phyloP scores from a whole-genome alignment of 2,888 invertebrate species.

The Torymus auratus region DNA sequence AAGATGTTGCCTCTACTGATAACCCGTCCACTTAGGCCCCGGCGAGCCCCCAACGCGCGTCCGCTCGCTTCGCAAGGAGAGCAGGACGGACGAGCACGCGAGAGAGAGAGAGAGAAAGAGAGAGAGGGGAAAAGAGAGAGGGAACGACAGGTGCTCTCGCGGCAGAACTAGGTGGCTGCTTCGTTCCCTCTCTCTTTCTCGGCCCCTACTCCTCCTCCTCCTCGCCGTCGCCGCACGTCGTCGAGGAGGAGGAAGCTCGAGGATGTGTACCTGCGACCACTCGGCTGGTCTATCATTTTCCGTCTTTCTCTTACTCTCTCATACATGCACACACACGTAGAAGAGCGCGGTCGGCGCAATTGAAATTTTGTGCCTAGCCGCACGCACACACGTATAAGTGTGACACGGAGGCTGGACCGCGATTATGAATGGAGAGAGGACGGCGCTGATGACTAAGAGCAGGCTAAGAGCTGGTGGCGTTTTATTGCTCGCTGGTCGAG shows the following conservation, averaged over 20 bases:
- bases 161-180: slow-evolving; percentile 55
- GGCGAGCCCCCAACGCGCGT: slow-evolving; percentile 67
- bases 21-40: slow-evolving; percentile 75
- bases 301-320: background rate
- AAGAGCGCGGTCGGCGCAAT: background rate
- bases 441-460: too few species aligned
- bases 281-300: slow-evolving; percentile 26
- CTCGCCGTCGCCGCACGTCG: too few species aligned
- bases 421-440: too few species aligned
- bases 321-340: too few species aligned
- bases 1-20: slow-evolving; percentile 76
- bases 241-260: background rate
- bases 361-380: slow-evolving; percentile 28
- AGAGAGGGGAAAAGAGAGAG: slow-evolving; percentile 48
- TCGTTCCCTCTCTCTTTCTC: slow-evolving; percentile 34
- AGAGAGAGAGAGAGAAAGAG: slow-evolving; percentile 20
- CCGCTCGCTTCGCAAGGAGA: slow-evolving; percentile 40
- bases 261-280: background rate
- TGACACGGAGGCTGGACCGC: too few species aligned
- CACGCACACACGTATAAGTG: too few species aligned
- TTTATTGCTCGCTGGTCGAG: too few species aligned
- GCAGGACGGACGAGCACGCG: slow-evolving; percentile 18
- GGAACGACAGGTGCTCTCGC: slow-evolving; percentile 55
- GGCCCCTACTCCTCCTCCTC: slow-evolving; percentile 1
- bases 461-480: too few species aligned